Base-by-base conservation (phyloP, 1,140 invertebrate genomes). In the Apis dorsata region DNA sequence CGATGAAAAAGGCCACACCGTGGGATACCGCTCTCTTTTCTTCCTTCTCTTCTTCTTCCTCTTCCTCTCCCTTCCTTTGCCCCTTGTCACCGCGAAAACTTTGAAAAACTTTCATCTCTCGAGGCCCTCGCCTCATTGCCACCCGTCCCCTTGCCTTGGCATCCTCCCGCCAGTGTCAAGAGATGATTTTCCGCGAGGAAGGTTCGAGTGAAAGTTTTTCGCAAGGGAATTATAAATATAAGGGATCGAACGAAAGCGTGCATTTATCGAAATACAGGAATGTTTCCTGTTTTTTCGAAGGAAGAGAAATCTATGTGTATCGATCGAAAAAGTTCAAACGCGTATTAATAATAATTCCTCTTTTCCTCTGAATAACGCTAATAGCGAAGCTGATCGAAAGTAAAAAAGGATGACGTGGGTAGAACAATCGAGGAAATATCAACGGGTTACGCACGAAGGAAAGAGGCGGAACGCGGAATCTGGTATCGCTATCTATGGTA, bases 1-100 rank as follows among this genome's bases (percentile, higher is more conserved):
- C 68, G 65, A 51, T 78, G 82, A 88, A 88, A 90, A 92, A 86
- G 81, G 87, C 90, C 87, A 86, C 86, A 59, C 79, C 84, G 62
- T 53, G 65, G 59, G 53, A 76, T 59, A 51, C 57, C 49, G 55
- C 11, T 49, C 71, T 63, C 28, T 28, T 72, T 75, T 63, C 85
- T 62, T 44, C 34, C 55, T 70, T 57, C 73, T 68, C 12, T 9
- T 9, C 71, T 55, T 57, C 19, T 21, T 78, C 10, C 21, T 62
- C 60, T 28, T 8, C 11, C 3, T 49, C 12, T 49, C 2, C 60
- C 59, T 12, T 28, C 0, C 74, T 68, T 55, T 24, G 49, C 75
- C 19, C 19, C 66, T 8, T 11, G 55, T 9, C 73, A 60, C 49
- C 17, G 19, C 49, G 70, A 77, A 70, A 78, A 87, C 84, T 76